A percentile compares a stretch with the other conserved stretches of the same genome.
These are phyloP conservation scores for Lutjanus erythropterus DNA, from an alignment of 2,113 vertebrate genomes.

Conservation along the genomic window DNA sequence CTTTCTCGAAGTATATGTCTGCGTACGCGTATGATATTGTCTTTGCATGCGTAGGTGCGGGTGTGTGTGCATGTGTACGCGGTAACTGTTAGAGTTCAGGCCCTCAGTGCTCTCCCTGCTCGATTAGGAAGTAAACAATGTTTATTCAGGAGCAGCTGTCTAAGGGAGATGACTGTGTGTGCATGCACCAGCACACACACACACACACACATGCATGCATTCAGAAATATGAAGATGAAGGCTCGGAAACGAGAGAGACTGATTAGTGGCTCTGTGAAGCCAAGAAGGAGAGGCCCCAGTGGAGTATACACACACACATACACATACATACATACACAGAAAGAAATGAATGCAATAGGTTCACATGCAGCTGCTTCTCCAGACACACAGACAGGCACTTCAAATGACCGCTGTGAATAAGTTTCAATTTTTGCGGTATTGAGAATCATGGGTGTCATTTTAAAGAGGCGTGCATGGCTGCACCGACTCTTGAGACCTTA, in stretches of 20 bases:
- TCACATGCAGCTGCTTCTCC: conserved; percentile 24
- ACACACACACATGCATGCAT: neutral
- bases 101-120: conserved; percentile 73
- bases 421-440: conserved; percentile 27
- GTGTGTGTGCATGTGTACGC: conserved; percentile 24
- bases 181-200: conserved; percentile 9
- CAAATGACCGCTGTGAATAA: conserved; percentile 4
- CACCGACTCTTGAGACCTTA: conserved; percentile 15
- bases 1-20: neutral
- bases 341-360: conserved; percentile 38
- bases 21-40: conserved; percentile 1
- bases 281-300: conserved; percentile 25
- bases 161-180: conserved; percentile 55
- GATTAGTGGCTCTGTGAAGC: conserved; percentile 60
- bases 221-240: conserved; percentile 44
- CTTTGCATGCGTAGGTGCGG: conserved; percentile 1
- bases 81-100: conserved; percentile 68
- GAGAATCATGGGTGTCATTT: conserved; percentile 44
- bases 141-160: conserved; percentile 87
- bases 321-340: conserved; percentile 3
- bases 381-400: conserved; percentile 21
- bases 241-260: conserved; percentile 43
- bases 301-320: conserved; percentile 7
- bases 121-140: conserved; percentile 85
- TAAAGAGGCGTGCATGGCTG: neutral